phyloP scores from a whole-genome alignment of 2,888 invertebrate genomes.

The Clistopyga incitator region DNA sequence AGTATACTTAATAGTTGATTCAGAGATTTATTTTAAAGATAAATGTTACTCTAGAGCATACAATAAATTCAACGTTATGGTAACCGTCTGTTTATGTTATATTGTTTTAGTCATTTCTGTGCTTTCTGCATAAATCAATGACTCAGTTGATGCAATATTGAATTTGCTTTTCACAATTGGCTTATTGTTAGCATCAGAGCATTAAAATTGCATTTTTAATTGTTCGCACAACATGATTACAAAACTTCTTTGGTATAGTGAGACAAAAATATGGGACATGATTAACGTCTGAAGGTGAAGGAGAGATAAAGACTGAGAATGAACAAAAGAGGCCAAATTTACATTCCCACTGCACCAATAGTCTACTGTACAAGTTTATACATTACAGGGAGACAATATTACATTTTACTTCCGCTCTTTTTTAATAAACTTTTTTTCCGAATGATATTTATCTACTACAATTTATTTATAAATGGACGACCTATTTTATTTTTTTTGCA shows the following conservation, averaged over 20 bases:
- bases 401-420: neutral
- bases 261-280: neutral
- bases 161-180: neutral
- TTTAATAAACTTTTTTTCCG: neutral
- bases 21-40: neutral
- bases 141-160: slow-evolving; percentile 6
- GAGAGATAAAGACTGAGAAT: neutral
- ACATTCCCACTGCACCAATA: neutral
- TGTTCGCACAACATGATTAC: neutral
- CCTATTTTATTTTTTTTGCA: too few relatives aligned
- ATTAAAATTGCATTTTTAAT: neutral
- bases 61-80: neutral
- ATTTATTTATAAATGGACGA: too few relatives aligned
- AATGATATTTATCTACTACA: too few relatives aligned
- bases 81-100: neutral
- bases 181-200: neutral
- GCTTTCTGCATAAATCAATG: slow-evolving; percentile 31
- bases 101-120: neutral
- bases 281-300: neutral
- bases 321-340: neutral
- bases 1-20: neutral
- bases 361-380: neutral
- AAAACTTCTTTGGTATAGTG: neutral
- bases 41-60: neutral
- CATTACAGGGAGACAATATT: neutral